These are phyloP conservation scores for Centropus bengalensis DNA, from an alignment of 2,113 vertebrate genomes.

Conservation along the genomic window DNA sequence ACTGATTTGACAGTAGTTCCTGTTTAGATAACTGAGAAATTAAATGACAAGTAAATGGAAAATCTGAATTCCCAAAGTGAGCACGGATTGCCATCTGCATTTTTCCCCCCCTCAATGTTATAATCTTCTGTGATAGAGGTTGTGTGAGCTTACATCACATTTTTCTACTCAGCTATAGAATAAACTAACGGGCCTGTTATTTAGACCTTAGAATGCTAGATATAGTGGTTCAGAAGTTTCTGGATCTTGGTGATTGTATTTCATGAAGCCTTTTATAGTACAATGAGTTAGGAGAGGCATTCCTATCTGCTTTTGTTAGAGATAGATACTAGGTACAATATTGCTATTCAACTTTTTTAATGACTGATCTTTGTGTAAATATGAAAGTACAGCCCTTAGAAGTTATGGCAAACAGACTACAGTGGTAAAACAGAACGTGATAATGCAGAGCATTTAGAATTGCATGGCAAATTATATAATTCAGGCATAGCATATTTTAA, in stretches of 20 bases:
- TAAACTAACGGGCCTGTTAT: background rate
- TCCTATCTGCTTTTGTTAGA: background rate
- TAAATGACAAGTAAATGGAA: background rate
- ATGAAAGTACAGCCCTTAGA: background rate
- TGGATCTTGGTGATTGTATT: background rate
- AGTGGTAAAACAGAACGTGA: background rate
- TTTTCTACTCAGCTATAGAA: background rate
- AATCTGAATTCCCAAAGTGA: background rate
- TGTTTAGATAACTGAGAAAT: background rate
- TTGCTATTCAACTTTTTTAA: background rate
- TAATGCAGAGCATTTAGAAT: background rate
- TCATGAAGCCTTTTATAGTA: background rate
- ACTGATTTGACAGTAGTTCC: background rate
- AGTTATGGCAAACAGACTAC: background rate
- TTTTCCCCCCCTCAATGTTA: background rate
- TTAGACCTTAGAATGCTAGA: background rate
- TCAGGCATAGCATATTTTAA: background rate
- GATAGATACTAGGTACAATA: background rate
- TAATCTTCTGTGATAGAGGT: background rate
- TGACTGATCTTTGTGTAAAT: background rate
- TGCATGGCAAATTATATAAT: background rate
- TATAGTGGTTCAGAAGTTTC: background rate
- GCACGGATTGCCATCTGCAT: background rate
- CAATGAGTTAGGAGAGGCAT: background rate
- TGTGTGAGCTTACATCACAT: background rate